Conservation (phyloP, 2,113 vertebrate species). For the Oreotrochilus melanogaster region DNA sequence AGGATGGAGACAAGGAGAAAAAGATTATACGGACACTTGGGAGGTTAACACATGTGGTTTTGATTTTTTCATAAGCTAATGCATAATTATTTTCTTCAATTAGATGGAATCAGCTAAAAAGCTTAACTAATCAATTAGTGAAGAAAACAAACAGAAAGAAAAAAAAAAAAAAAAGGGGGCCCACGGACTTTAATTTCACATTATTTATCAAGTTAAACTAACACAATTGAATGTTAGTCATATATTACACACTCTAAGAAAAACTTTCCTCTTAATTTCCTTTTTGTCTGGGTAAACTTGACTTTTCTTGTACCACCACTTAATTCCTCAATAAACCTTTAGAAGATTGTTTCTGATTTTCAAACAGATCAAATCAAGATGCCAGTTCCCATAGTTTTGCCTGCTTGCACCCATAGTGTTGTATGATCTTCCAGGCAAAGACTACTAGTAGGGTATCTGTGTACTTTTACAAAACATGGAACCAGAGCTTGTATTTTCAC, state of each 20-base stretch:
- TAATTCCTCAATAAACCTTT: background rate
- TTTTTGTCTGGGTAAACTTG: background rate
- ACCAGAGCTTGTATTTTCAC: background rate
- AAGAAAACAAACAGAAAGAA: background rate
- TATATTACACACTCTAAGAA: accelerated
- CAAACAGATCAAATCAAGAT: background rate
- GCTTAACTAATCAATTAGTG: constrained; percentile 2
- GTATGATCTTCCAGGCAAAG: background rate
- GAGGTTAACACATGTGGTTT: background rate
- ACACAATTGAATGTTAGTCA: background rate
- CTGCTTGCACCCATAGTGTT: background rate
- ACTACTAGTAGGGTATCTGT: background rate
- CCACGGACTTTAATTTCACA: background rate
- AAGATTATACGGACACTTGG: background rate
- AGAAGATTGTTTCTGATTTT: background rate
- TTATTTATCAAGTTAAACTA: constrained; percentile 11
- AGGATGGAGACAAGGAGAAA: constrained; percentile 7
- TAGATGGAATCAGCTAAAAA: constrained; percentile 39
- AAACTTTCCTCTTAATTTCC: background rate
- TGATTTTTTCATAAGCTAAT: background rate
- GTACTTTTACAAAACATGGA: background rate
- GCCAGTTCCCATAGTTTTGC: background rate
- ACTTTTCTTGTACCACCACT: background rate
- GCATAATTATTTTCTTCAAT: constrained; percentile 14
- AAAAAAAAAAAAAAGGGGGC: background rate